These are phyloP conservation scores for Brenthis daphne DNA, from an alignment of 2,888 invertebrate genomes.

Conservation along the genomic window DNA sequence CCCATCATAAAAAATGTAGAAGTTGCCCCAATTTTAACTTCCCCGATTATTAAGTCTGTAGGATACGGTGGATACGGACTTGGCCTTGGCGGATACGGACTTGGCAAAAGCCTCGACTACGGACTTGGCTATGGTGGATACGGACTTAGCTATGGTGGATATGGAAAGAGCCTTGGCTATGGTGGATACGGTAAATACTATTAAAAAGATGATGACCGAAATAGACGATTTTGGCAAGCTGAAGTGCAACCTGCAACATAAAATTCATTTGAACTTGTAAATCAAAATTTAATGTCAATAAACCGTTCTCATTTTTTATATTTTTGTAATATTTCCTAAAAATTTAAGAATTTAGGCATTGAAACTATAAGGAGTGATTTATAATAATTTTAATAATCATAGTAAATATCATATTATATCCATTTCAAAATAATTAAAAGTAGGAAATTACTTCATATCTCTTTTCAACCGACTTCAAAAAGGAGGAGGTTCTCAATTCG, in stretches of 20 bases:
- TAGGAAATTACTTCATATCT: no score
- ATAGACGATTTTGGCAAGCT: neutral
- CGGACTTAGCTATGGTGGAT: neutral
- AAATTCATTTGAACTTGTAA: neutral
- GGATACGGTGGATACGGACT: constrained; percentile 9
- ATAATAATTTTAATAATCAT: no score
- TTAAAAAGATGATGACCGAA: neutral
- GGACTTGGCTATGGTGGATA: constrained; percentile 8
- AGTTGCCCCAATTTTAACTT: constrained; percentile 11
- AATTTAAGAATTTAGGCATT: neutral
- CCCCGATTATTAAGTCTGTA: constrained; percentile 3
- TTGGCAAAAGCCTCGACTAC: constrained; percentile 1
- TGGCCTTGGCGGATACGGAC: constrained; percentile 5
- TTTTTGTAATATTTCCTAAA: neutral
- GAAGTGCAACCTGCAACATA: neutral
- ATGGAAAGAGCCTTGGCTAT: neutral
- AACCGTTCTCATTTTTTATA: neutral
- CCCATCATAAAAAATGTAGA: constrained; percentile 8
- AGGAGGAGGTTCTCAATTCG: no score
- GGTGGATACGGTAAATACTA: neutral
- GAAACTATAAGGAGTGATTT: no score
- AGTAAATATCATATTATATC: no score
- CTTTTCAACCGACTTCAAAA: no score
- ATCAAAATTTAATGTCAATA: constrained; percentile 1
- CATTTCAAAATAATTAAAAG: no score